phyloP scores from a whole-genome alignment of 1,140 invertebrate genomes.

The Drosophila watanabei region DNA sequence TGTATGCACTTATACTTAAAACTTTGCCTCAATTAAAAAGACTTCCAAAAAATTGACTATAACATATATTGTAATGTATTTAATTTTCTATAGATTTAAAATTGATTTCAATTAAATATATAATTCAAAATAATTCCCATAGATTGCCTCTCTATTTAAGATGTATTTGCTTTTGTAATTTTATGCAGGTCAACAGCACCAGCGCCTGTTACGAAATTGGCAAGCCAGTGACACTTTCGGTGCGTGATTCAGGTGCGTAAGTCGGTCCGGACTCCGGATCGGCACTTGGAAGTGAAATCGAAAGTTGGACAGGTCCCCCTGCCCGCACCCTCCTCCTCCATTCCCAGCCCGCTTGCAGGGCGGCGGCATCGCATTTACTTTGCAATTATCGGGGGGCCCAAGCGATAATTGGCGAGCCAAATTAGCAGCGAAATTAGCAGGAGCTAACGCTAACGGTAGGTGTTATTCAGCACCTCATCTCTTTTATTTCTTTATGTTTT shows the following conservation, averaged over 20 bases:
- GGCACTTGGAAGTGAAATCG: slow-evolving; percentile 63
- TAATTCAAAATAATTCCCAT: not conserved
- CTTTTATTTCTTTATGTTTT: slow-evolving; percentile 17
- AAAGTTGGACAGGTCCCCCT: slow-evolving; percentile 44
- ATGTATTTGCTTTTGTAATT: not conserved
- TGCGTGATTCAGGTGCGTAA: slow-evolving; percentile 43
- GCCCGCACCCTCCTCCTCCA: not conserved
- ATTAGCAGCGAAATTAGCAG: slow-evolving; percentile 42
- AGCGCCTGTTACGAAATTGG: slow-evolving; percentile 21
- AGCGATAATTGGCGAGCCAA: slow-evolving; percentile 55
- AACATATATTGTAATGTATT: not conserved
- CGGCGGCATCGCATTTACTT: slow-evolving; percentile 43
- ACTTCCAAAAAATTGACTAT: too few relatives aligned
- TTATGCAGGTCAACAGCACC: slow-evolving; percentile 12
- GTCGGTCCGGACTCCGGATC: not conserved
- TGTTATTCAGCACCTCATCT: slow-evolving; percentile 43
- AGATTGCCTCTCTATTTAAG: not conserved
- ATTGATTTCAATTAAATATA: not conserved
- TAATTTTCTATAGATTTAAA: not conserved
- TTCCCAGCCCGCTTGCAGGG: slow-evolving; percentile 10
- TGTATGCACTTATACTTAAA: not conserved
- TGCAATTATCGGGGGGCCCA: slow-evolving; percentile 46
- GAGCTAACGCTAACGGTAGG: slow-evolving; percentile 38
- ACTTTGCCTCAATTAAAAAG: too few relatives aligned
- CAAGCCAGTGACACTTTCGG: slow-evolving; percentile 15